Conservation (phyloP, 2,888 invertebrate genomes). For the Lacanobia wlatinum region DNA sequence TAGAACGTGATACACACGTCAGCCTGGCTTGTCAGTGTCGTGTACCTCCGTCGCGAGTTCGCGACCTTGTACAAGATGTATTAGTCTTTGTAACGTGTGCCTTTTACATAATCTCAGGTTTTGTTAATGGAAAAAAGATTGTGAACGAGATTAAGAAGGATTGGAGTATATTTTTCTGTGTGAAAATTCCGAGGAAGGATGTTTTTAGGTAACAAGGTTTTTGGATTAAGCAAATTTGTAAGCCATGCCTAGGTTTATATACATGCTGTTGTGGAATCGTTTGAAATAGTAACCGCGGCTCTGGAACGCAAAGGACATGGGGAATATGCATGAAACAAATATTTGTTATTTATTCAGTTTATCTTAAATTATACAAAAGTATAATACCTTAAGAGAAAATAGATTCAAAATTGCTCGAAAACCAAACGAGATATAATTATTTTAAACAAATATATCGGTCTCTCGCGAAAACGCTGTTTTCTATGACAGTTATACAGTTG, state of each 20-base stretch:
- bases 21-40: slow-evolving; percentile 61
- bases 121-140: slow-evolving; percentile 59
- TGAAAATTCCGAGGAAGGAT: slow-evolving; percentile 1
- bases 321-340: too few species aligned
- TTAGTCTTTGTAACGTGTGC: slow-evolving; percentile 39
- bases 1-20: slow-evolving; percentile 57
- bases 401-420: too few species aligned
- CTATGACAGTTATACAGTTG: too few species aligned
- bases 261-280: not conserved
- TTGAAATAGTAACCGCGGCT: too few species aligned
- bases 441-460: too few species aligned
- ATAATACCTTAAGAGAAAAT: too few species aligned
- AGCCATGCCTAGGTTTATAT: not conserved
- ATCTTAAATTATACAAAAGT: too few species aligned
- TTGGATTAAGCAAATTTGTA: not conserved
- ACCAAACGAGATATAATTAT: too few species aligned
- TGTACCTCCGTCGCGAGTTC: slow-evolving; percentile 54
- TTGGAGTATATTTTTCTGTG: slow-evolving; percentile 8
- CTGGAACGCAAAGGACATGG: too few species aligned
- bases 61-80: slow-evolving; percentile 64
- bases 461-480: too few species aligned
- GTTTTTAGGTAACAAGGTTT: not conserved
- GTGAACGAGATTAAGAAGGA: slow-evolving; percentile 28
- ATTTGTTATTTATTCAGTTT: too few species aligned
- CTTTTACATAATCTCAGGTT: slow-evolving; percentile 56